Evolutionary conservation across 2,113 vertebrate genomes (phyloP), one percentile per base, ranked within the genome.

Genomic region (Carassius auratus): DNA sequence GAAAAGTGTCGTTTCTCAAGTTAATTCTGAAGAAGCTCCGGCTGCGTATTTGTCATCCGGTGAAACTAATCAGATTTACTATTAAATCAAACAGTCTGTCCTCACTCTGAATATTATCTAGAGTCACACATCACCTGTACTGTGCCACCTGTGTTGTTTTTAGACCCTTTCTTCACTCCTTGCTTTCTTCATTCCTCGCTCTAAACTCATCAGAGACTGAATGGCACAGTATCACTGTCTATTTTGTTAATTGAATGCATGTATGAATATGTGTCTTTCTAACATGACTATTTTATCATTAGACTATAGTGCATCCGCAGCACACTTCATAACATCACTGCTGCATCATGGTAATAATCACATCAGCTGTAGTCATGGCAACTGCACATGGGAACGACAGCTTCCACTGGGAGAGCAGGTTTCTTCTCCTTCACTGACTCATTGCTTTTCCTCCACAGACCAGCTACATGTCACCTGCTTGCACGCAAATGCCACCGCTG

Each of bases 291-390:
- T 15, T 71, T 17, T 30, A 55, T 13, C 3, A 17, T 33, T 55
- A 6, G 26, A 26, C 21, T 30, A 30, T 26, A 17, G 21, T 45
- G 59, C 45, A 52, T 66, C 19, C 23, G 86, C 50, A 4, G 50
- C 50, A 52, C 13, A 80, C 13, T 5, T 55, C 84, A 23, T 45
- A 30, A 33, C 55, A 73, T n/a, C 57, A 8, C 33, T 2, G 38
- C 42, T 19, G 33, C 77, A 57, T 79, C 77, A 57, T 79, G 77
- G 77, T 23, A 81, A 79, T 79, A 81, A 79, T 79, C 84, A 79
- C 59, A 80, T 71, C 76, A 79, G 30, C 61, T 78, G 84, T 85
- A 71, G 84, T 73, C 84, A 85, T 80, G 76, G 64, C 52, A 85
- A 85, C 84, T 23, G 50, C 30, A 38, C 50, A 59, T 23, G 30